Base-by-base conservation (phyloP, 2,888 invertebrate species). In the Drosophila tripunctata region DNA sequence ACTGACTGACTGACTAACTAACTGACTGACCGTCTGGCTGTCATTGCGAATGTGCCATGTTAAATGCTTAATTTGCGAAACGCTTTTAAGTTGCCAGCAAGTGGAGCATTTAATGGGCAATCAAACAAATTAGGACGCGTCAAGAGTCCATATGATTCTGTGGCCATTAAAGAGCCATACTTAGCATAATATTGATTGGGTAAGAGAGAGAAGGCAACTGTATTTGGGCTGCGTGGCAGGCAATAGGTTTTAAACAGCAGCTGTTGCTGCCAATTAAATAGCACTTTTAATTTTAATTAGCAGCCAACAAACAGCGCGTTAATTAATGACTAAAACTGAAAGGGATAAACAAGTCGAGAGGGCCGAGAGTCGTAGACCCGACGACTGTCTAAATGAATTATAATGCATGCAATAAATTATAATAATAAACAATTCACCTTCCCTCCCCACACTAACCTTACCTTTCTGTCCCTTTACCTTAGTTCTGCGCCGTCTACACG, bases 211-310 rank as follows among this genome's bases (percentile, higher is more conserved):
- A 24, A 24, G 24, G 8, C 24, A 24, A n/a, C n/a, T n/a, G 24
- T 24, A 5, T 19, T 10, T 5, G 7, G 0, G n/a, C n/a, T n/a
- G 31, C 10, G 4, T 1, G 14, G 3, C 0, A 44, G 55, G 14
- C 45, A 44, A 15, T 31, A 38, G 40, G 27, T 31, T 22, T 35
- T n/a, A 7, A 36, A 55, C 48, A 62, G 55, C 78, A 67, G 82
- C 70, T 67, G 75, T 66, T 71, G 83, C 57, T 70, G 48, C 79
- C 86, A 82, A 75, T 82, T 82, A 85, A 63, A 78, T 68, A 41
- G 67, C 68, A 83, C 79, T 80, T 80, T 83, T 69, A 75, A 83
- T 80, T 79, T 86, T 80, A 80, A 80, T 80, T 80, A 80, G 87
- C 76, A 57, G 35, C 64, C 68, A 54, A 75, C 80, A 68, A 69